These are phyloP conservation scores for Melinaea marsaeus DNA, from an alignment of 2,888 invertebrate species.

Conservation along the genomic window DNA sequence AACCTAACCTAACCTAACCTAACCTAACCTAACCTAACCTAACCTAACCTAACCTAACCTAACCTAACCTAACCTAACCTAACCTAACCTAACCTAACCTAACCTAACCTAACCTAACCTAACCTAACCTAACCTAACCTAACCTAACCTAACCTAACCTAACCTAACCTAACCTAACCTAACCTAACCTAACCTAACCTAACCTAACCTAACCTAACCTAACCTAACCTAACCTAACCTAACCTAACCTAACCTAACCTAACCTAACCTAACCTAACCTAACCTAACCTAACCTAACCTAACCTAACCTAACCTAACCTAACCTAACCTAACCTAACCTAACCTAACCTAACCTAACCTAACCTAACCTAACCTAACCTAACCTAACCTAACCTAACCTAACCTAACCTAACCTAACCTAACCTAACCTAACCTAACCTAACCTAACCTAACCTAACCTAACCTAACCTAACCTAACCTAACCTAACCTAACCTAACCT, in stretches of 20 bases:
- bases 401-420: too few species aligned
- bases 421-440: too few species aligned
- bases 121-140: slow-evolving; percentile 11
- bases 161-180: slow-evolving; percentile 31
- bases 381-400: too few species aligned
- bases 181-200: slow-evolving; percentile 32
- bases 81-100: slow-evolving; percentile 11
- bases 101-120: slow-evolving; percentile 11
- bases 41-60: slow-evolving; percentile 11
- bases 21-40: slow-evolving; percentile 12
- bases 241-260: slow-evolving; percentile 31
- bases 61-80: slow-evolving; percentile 11
- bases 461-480: too few species aligned
- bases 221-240: slow-evolving; percentile 30
- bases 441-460: too few species aligned
- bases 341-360: slow-evolving; percentile 19
- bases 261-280: slow-evolving; percentile 26
- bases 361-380: too few species aligned
- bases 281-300: slow-evolving; percentile 25
- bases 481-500: too few species aligned
- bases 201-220: slow-evolving; percentile 31
- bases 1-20: slow-evolving; percentile 9
- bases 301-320: slow-evolving; percentile 32
- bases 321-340: slow-evolving; percentile 23
- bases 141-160: slow-evolving; percentile 25